Evolutionary conservation across 2,113 vertebrate genomes (phyloP).

Genomic region (Callopanchax toddi): DNA sequence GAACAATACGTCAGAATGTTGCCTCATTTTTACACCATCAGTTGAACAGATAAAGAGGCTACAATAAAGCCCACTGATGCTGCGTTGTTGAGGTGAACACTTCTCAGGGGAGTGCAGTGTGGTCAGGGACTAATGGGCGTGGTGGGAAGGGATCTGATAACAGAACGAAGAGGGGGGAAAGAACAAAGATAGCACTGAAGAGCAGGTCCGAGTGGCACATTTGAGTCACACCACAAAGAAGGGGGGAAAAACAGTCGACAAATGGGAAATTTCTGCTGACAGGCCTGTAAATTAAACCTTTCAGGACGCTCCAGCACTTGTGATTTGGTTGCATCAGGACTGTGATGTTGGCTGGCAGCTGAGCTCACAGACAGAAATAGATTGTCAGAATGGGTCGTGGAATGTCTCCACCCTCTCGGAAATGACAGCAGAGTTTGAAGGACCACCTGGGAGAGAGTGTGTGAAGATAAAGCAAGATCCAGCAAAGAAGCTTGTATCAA

Average conservation of each 20-base stretch:
- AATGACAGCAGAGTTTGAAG: slow-evolving; percentile 38
- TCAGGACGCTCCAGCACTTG: slow-evolving; percentile 35
- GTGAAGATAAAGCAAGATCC: background rate
- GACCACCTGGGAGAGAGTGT: slow-evolving; percentile 38
- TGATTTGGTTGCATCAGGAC: slow-evolving; percentile 33
- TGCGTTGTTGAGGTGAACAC: slow-evolving; percentile 12
- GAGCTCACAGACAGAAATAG: slow-evolving; percentile 67
- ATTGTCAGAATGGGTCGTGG: slow-evolving; percentile 23
- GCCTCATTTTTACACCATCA: slow-evolving; percentile 9
- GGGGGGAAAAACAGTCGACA: background rate
- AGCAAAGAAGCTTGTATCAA: slow-evolving; percentile 4
- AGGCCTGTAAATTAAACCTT: slow-evolving; percentile 37
- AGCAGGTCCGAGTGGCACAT: slow-evolving; percentile 12
- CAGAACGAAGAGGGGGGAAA: slow-evolving; percentile 17
- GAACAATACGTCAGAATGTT: background rate
- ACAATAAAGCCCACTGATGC: slow-evolving; percentile 14
- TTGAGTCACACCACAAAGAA: slow-evolving; percentile 3
- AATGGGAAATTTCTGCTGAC: slow-evolving; percentile 13
- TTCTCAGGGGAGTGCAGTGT: slow-evolving; percentile 11
- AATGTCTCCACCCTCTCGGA: slow-evolving; percentile 35
- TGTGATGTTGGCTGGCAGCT: slow-evolving; percentile 52
- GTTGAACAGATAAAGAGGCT: slow-evolving; percentile 14
- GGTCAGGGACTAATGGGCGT: slow-evolving; percentile 14
- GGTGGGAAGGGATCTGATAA: slow-evolving; percentile 43
- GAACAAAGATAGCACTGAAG: slow-evolving; percentile 34